Base-by-base conservation (phyloP, 35 echinoderm and acorn worm genomes). In the Ptychodera flava region DNA sequence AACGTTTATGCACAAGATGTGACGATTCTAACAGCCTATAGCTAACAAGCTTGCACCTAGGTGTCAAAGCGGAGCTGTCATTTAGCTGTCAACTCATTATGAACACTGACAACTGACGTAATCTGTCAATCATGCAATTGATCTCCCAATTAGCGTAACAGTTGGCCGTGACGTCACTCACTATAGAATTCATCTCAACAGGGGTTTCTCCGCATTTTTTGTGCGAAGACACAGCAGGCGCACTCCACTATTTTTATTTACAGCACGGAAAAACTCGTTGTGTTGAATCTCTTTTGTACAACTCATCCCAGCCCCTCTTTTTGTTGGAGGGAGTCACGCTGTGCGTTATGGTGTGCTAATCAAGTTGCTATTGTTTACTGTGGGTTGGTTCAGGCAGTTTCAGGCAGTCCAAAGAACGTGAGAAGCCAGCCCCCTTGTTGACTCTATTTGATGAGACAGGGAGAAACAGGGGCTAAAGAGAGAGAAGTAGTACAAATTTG, bases 101-200 rank as follows among this genome's bases (percentile, higher is more conserved):
- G 85, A 77, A 85, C 84, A 91, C 91, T 95, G 85, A 95, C 86
- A 92, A 85, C 77, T 95, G 87, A 89, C 85, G 93, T 95, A 91
- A 90, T 75, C 78, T 84, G 93, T 95, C 93, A 91, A 87, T 95
- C 93, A 92, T 85, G 91, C 77, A 88, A 90, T 89, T 80, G 82
- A 91, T 92, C 87, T 52, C 90, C 90, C 93, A 95, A 95, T 95
- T 95, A 95, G 90, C 89, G 93, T 80, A 79, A 87, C 85, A 81
- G 90, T 91, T 87, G 79, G 85, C 31, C 34, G 38, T 91, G 90
- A 87, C 90, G 90, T 75, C 84, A 87, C 84, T 34, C 38, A 78
- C 85, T 78, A 52, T 79, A 77, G 37, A 34, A 36, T 36, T 83
- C 82, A 36, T 2, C 82, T 35, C 34, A 83, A 36, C 82, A n/a